phyloP scores from a whole-genome alignment of 2,888 invertebrate genomes.

The Ptycholaimellus sp. region DNA sequence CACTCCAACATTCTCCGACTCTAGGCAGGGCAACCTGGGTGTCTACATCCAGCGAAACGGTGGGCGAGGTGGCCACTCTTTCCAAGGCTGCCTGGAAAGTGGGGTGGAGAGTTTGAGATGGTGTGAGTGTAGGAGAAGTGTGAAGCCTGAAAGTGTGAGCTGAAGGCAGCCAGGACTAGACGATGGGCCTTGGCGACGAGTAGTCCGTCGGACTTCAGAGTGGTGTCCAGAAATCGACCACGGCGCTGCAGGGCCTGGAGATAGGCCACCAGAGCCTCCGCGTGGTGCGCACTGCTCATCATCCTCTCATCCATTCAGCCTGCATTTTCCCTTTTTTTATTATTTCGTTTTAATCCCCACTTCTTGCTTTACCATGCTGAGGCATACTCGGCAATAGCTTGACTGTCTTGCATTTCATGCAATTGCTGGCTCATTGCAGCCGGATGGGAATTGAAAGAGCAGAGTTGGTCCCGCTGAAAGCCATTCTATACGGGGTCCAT shows the following conservation, averaged over 20 bases:
- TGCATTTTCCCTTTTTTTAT: too few relatives aligned
- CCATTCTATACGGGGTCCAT: too few relatives aligned
- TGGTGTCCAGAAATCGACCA: constrained; percentile 8
- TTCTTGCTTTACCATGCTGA: too few relatives aligned
- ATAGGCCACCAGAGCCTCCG: constrained; percentile 3
- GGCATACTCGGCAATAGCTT: too few relatives aligned
- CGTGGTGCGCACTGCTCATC: constrained; percentile 4
- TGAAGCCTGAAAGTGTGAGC: constrained; percentile 6
- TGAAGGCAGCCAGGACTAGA: constrained; percentile 13
- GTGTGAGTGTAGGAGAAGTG: not conserved
- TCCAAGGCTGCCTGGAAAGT: constrained; percentile 9
- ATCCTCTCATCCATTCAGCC: too few relatives aligned
- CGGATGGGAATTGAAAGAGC: too few relatives aligned
- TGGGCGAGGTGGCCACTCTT: constrained; percentile 6
- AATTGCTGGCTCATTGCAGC: too few relatives aligned
- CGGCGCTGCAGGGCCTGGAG: constrained; percentile 2
- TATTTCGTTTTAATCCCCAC: too few relatives aligned
- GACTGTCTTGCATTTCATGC: too few relatives aligned
- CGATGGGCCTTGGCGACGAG: constrained; percentile 10
- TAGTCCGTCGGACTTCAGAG: constrained; percentile 8
- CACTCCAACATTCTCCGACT: constrained; percentile 1
- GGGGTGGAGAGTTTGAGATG: not conserved
- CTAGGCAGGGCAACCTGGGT: constrained; percentile 4
- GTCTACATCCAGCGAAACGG: constrained; percentile 10
- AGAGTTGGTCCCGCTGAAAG: too few relatives aligned